A percentile compares a stretch with the other conserved stretches of the same genome.
Conservation (phyloP, 2,888 invertebrate genomes). For the Dryocosmus kuriphilus region DNA sequence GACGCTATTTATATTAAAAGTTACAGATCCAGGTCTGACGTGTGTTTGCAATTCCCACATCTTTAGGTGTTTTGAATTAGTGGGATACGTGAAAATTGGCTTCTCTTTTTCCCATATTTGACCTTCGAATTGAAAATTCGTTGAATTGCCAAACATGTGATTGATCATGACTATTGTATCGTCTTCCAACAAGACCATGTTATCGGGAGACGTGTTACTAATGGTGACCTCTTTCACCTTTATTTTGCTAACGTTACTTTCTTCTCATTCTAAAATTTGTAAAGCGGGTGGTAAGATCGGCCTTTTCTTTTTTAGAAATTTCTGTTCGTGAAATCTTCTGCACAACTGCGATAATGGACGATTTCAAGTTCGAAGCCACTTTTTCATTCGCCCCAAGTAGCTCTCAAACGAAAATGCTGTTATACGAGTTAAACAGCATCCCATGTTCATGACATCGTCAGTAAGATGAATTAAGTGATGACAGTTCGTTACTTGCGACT, state of each 20-base stretch:
- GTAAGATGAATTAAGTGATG: slow-evolving; percentile 22
- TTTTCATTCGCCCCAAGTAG: slow-evolving; percentile 24
- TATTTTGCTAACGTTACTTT: not conserved
- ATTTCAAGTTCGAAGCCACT: not conserved
- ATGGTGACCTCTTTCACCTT: not conserved
- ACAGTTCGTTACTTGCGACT: slow-evolving; percentile 8
- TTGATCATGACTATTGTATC: not conserved
- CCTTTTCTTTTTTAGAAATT: not conserved
- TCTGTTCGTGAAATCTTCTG: not conserved
- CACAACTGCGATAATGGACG: not conserved
- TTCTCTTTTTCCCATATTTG: not conserved
- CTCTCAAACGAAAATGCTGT: slow-evolving; percentile 28
- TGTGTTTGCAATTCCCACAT: not conserved
- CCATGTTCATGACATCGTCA: not conserved
- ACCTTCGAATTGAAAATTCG: not conserved
- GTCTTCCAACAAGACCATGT: slow-evolving; percentile 8
- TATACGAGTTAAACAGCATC: not conserved
- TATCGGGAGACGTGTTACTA: not conserved
- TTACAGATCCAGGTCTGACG: not conserved
- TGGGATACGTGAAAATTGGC: not conserved
- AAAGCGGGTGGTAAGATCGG: not conserved
- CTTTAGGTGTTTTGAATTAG: not conserved
- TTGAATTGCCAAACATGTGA: not conserved
- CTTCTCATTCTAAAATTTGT: not conserved
- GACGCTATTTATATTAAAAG: not conserved